A percentile compares a stretch with the other conserved stretches of the same genome.
Evolutionary conservation across 2,113 vertebrate genomes (phyloP).

Genomic region (Phycodurus eques): DNA sequence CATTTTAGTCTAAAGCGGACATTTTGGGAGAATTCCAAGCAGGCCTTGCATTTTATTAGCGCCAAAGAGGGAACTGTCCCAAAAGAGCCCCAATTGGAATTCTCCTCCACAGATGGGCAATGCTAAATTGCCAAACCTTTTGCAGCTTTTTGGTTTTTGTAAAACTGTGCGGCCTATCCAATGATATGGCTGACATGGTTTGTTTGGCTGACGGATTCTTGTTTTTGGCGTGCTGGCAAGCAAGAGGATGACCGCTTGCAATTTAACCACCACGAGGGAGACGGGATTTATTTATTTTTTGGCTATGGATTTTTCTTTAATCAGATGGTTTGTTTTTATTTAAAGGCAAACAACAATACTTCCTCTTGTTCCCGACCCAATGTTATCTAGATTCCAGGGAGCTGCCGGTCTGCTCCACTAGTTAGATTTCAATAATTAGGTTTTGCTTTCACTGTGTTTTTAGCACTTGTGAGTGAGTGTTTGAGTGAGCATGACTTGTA

Average conservation of each 20-base stretch:
- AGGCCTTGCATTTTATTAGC: too few relatives aligned
- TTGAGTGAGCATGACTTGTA: background rate
- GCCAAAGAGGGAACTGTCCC: background rate
- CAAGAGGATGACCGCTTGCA: constrained; percentile 37
- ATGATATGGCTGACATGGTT: constrained; percentile 32
- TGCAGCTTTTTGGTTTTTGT: background rate
- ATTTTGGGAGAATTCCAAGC: background rate
- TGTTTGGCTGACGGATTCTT: constrained; percentile 16
- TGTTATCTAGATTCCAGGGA: constrained; percentile 20
- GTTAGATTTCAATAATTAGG: constrained; percentile 33
- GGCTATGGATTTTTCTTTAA: constrained; percentile 16
- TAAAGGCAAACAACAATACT: constrained; percentile 11
- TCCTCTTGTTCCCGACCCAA: constrained; percentile 24
- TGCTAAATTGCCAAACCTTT: background rate
- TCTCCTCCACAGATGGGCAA: background rate
- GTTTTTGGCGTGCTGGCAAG: constrained; percentile 29
- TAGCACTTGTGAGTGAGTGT: background rate
- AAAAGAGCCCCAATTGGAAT: background rate
- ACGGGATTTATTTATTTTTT: constrained; percentile 11
- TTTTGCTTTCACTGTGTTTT: constrained; percentile 28
- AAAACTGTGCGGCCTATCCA: constrained; percentile 33
- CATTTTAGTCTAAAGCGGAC: background rate
- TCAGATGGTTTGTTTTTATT: background rate
- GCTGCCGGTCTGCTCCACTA: constrained; percentile 43
- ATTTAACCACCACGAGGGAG: constrained; percentile 12